Percentiles rank a stretch among this genome's conserved stretches.
Conservation (phyloP, 2,113 vertebrate species). For the Ivindomyrus marchei region DNA sequence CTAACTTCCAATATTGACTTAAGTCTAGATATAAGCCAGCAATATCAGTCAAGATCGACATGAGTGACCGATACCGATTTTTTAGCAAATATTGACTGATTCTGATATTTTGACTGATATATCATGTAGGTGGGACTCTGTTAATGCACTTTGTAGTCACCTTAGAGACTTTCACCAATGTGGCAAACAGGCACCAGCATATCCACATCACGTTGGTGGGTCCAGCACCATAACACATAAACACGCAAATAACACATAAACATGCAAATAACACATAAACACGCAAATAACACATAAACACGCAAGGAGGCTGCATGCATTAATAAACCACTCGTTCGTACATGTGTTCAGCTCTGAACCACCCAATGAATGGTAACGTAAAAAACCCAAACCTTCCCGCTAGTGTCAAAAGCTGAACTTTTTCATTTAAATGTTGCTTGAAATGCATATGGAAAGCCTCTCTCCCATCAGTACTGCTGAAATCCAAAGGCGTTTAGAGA, state of each 20-base stretch:
- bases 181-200: background rate
- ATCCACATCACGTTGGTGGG: background rate
- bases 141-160: background rate
- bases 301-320: background rate
- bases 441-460: background rate
- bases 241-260: background rate
- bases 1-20: background rate
- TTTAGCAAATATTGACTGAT: background rate
- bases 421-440: background rate
- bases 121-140: background rate
- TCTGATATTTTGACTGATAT: background rate
- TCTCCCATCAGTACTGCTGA: background rate
- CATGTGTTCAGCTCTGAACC: background rate
- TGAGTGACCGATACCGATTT: background rate
- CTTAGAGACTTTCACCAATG: background rate
- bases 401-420: background rate
- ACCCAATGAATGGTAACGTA: background rate
- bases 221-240: background rate
- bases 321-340: background rate
- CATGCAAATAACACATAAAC: background rate
- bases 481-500: constrained; percentile 8
- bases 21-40: background rate
- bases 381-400: background rate
- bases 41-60: background rate
- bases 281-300: background rate